A percentile compares a stretch with the other conserved stretches of the same genome.
phyloP scores from a whole-genome alignment of 2,888 invertebrate genomes.

The Parnassius apollo region DNA sequence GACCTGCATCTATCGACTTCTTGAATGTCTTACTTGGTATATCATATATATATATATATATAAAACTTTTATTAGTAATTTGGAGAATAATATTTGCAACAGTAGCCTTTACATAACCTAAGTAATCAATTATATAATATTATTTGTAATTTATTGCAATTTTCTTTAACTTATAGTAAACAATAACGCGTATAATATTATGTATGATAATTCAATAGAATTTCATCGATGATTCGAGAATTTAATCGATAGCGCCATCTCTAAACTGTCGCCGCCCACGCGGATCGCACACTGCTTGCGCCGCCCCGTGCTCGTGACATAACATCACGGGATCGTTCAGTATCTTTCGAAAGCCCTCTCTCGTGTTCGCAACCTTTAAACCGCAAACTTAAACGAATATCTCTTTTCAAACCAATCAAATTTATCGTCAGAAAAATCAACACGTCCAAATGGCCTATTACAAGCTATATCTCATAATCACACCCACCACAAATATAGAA shows the following conservation, averaged over 20 bases:
- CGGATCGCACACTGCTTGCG: constrained; percentile 69
- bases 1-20: too few relatives aligned
- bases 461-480: constrained; percentile 34
- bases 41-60: too few relatives aligned
- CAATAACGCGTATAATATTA: too few relatives aligned
- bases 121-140: too few relatives aligned
- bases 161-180: too few relatives aligned
- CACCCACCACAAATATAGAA: constrained; percentile 44
- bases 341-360: constrained; percentile 67
- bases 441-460: constrained; percentile 37
- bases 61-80: too few relatives aligned
- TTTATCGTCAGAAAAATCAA: constrained; percentile 39
- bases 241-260: constrained; percentile 38
- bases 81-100: too few relatives aligned
- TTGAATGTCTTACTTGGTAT: too few relatives aligned
- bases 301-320: constrained; percentile 68
- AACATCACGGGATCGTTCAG: constrained; percentile 72
- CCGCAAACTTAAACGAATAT: constrained; percentile 34
- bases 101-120: too few relatives aligned
- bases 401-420: constrained; percentile 27
- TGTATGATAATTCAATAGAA: background rate
- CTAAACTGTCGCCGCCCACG: constrained; percentile 67
- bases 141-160: too few relatives aligned
- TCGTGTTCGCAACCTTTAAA: constrained; percentile 62
- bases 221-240: background rate